These are phyloP conservation scores for Calameuta pallipes DNA, from an alignment of 2,888 invertebrate genomes.

Conservation along the genomic window DNA sequence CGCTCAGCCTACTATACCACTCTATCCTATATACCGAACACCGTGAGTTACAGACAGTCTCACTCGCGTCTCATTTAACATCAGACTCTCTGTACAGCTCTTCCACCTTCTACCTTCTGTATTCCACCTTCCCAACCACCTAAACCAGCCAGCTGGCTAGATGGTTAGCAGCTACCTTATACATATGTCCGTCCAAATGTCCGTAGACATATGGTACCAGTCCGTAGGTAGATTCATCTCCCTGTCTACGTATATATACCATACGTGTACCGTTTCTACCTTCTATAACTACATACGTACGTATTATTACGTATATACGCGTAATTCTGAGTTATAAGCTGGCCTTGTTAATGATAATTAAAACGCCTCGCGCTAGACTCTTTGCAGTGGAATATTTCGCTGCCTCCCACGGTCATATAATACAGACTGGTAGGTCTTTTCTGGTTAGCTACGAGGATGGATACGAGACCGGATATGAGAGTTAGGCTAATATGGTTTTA, in stretches of 20 bases:
- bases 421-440: not conserved
- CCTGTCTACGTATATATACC: slow-evolving; percentile 31
- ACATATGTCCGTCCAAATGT: slow-evolving; percentile 16
- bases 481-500: not conserved
- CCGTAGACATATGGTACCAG: slow-evolving; percentile 22
- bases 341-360: slow-evolving; percentile 65
- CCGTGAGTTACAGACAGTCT: slow-evolving; percentile 1
- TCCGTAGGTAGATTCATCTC: slow-evolving; percentile 36
- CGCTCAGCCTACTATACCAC: slow-evolving; percentile 26
- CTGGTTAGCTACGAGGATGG: not conserved
- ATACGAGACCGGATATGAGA: not conserved
- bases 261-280: slow-evolving; percentile 19
- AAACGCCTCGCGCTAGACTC: slow-evolving; percentile 55
- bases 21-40: slow-evolving; percentile 5
- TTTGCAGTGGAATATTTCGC: slow-evolving; percentile 2
- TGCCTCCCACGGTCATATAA: not conserved
- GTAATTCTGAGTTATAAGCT: slow-evolving; percentile 64
- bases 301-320: slow-evolving; percentile 63
- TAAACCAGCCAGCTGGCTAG: not conserved
- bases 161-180: not conserved
- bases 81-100: slow-evolving; percentile 54
- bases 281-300: slow-evolving; percentile 46
- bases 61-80: slow-evolving; percentile 55
- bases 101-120: slow-evolving; percentile 13
- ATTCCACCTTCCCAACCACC: not conserved